Percentiles rank a stretch among this genome's conserved stretches.
phyloP scores from a whole-genome alignment of 2,797 vertebrate species.

The Megaceryle alcyon region DNA sequence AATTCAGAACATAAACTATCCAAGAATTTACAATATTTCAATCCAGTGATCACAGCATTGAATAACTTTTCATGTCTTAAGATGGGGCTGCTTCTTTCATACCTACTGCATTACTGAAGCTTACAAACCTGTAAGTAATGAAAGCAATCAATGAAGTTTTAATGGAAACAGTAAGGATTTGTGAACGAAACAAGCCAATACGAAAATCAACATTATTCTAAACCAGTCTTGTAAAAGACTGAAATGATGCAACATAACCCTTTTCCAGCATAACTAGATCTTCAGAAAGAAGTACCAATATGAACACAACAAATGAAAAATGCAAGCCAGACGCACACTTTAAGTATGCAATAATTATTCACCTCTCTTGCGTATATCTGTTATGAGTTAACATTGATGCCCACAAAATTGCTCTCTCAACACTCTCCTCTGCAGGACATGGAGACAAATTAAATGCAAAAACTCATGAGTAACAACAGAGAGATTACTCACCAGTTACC shows the following conservation, averaged over 20 bases:
- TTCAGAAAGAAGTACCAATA: not conserved
- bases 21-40: not conserved
- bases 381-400: not conserved
- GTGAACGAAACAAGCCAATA: not conserved
- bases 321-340: not conserved
- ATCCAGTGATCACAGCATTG: not conserved
- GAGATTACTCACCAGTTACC: not conserved
- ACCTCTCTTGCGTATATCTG: not conserved
- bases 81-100: not conserved
- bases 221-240: not conserved
- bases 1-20: not conserved
- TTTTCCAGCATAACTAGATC: not conserved
- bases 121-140: not conserved
- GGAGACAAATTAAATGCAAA: not conserved
- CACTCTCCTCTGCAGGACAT: not conserved
- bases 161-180: not conserved
- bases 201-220: not conserved
- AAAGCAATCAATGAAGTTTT: not conserved
- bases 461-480: not conserved
- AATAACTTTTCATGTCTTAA: not conserved
- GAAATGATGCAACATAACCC: not conserved
- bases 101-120: not conserved
- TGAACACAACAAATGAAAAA: not conserved
- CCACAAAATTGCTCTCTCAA: not conserved
- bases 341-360: not conserved